phyloP scores from a whole-genome alignment of 2,797 vertebrate species.

The Onychomys arenicola region DNA sequence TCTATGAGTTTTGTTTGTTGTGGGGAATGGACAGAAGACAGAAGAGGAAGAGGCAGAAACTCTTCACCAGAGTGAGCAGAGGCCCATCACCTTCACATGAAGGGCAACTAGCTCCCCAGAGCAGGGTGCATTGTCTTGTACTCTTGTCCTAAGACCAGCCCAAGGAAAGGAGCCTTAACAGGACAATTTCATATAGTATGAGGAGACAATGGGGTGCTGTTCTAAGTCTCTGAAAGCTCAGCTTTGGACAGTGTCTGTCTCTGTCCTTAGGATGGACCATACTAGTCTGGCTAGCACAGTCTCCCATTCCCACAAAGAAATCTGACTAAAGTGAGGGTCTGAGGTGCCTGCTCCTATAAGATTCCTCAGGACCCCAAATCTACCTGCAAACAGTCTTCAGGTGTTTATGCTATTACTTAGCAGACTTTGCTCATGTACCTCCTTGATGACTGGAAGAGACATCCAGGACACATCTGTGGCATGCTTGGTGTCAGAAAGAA shows the following conservation, averaged over 20 bases:
- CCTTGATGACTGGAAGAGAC: neutral
- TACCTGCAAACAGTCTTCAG: neutral
- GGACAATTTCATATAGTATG: neutral
- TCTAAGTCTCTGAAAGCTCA: neutral
- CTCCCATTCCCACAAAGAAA: neutral
- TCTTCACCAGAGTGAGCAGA: neutral
- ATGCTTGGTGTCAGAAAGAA: neutral
- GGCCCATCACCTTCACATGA: fast-evolving
- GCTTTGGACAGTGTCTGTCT: neutral
- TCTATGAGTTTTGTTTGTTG: neutral
- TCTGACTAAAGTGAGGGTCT: neutral
- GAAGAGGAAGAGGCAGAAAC: neutral
- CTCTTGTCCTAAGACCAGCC: neutral
- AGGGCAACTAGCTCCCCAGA: neutral
- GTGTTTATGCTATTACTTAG: neutral
- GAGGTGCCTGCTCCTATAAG: neutral
- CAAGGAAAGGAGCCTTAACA: neutral
- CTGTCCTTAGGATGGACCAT: neutral
- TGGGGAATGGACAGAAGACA: neutral
- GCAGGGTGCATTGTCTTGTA: neutral
- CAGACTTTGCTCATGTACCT: neutral
- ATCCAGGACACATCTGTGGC: neutral
- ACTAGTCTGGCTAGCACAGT: neutral
- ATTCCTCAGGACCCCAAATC: neutral
- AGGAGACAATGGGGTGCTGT: neutral